Evolutionary conservation across 2,888 invertebrate genomes (phyloP), one percentile per base, ranked within the genome.

Genomic region (Acleris cristana): DNA sequence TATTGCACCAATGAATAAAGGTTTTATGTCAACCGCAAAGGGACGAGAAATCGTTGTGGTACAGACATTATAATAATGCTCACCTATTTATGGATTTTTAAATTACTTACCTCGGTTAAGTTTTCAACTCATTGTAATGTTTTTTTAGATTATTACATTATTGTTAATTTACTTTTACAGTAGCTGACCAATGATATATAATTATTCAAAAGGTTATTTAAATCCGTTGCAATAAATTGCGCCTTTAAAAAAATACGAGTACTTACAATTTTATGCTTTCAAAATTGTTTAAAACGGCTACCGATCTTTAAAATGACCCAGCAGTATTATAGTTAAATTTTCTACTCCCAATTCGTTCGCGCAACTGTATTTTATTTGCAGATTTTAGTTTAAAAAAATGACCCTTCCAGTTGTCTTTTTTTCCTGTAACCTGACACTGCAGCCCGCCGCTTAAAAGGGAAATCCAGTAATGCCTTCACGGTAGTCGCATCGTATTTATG

Each of bases 391-490:
- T 16, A 59, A 23, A 54, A 26, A 2, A 55, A 26, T 49, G 21
- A 45, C 52, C 14, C 44, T 44, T 45, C 18, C 58, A 56, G 56
- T 21, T 55, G 55, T 21, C 58, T 58, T 58, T 68, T 73, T 73
- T 74, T 61, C 57, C 73, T 76, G 88, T 86, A 89, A 90, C 87
- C 71, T 74, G 86, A 90, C 85, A 88, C 90, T 79, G 79, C 81
- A 79, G 80, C 80, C 77, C 74, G 78, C 78, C 79, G 80, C 83
- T 87, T 88, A 89, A 90, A 89, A 88, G 87, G 86, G 81, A 86
- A 88, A 83, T 85, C 83, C 74, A 79, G 88, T 89, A 87, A 89
- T 85, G 82, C 88, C 77, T 90, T 87, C 87, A 88, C 87, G 87
- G 87, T 82, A 86, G 81, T 90, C 86, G 81, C 81, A 67, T 81